Percentiles rank a stretch among this genome's conserved stretches.
These are phyloP conservation scores for Papilio demoleus DNA, from an alignment of 2,888 invertebrate species.

Conservation along the genomic window DNA sequence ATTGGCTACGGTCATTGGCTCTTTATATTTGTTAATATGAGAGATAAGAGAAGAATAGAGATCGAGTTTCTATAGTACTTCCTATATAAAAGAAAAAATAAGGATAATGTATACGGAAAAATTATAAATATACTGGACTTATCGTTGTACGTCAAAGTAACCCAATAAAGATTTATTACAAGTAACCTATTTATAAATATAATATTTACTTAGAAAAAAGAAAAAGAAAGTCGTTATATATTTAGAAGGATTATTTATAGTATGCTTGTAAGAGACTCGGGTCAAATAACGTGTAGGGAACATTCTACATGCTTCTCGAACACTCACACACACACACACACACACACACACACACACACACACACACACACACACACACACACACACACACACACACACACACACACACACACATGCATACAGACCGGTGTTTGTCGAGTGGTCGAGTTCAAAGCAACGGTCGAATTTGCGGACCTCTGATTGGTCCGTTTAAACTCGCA, in stretches of 20 bases:
- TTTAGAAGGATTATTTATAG: not conserved
- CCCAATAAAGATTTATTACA: constrained; percentile 15
- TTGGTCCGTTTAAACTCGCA: no score
- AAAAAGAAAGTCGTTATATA: not conserved
- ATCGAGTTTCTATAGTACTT: not conserved
- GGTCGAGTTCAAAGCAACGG: no score
- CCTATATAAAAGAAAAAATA: constrained; percentile 4
- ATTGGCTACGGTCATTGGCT: not conserved
- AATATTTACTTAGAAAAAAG: not conserved
- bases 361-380: no score
- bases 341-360: not conserved
- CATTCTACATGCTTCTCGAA: not conserved
- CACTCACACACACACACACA: not conserved
- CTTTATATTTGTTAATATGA: not conserved
- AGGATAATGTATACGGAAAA: not conserved
- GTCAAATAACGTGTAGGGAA: not conserved
- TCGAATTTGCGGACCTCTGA: no score
- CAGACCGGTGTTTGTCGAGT: no score
- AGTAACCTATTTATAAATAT: not conserved
- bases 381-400: no score
- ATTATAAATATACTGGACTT: constrained; percentile 2
- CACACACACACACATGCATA: no score
- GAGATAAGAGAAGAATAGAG: not conserved
- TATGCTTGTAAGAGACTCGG: not conserved
- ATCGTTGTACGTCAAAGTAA: not conserved